Base-by-base conservation (phyloP, 2,888 invertebrate genomes). In the Tipula unca region DNA sequence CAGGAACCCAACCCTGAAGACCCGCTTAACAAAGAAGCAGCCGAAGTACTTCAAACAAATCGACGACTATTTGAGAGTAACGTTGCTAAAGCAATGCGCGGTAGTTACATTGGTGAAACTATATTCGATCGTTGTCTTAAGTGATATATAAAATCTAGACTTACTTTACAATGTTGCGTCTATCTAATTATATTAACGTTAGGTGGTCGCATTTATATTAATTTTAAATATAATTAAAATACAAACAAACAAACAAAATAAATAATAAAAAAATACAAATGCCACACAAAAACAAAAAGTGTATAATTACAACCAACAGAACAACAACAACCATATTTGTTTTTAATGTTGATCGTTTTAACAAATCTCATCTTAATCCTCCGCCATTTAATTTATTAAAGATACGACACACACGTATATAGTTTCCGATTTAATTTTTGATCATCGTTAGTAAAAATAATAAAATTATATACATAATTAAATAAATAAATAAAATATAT, bases 1-100 rank as follows among this genome's bases (percentile, higher is more conserved):
- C 89, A 97, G 97, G 99, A 99, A 92, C 99, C 99, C 85, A 99
- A 99, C 92, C 98, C 99, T 1, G 99, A 99, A 92, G 99, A 99
- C 92, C 99, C 99, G 10, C 91, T 99, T 88, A 99, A 99, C 91
- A 99, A 99, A 92, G 99, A 99, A 92, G 99, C 99, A 14, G 99
- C 99, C 2, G 98, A 99, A 90, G 97, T 99, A 86, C 93, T 99
- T 87, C 98, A 98, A 90, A 97, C 95, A 90, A 99, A 98, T 92
- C 93, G 97, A 90, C 93, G 98, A 89, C 92, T 97, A 87, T 99
- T 99, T 90, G 99, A 99, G 91, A 97, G 97, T 89, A 99, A 99
- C 91, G 99, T 99, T 86, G 95, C 96, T 88, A 96, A 98, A 90
- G 98, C 98, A 85, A 98, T 99, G 96, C 94, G 97, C 87, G 99